Conservation (phyloP, 2,797 vertebrate species). For the Gouania willdenowi region DNA sequence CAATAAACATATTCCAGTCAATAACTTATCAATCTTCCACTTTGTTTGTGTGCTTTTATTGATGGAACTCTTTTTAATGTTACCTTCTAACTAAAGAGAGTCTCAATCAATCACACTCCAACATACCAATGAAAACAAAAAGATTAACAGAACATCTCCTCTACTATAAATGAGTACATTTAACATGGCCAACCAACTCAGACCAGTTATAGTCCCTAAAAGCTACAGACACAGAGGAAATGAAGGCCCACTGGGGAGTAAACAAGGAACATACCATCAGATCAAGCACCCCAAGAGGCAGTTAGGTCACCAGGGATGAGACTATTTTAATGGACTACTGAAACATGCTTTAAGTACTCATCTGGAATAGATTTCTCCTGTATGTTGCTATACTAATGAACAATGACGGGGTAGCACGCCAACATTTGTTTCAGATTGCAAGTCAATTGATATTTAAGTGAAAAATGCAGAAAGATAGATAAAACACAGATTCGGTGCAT, state of each 20-base stretch:
- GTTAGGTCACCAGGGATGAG: conserved; percentile 61
- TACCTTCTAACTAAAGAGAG: too few species aligned
- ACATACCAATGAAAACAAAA: conserved; percentile 21
- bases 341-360: conserved; percentile 51
- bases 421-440: conserved; percentile 21
- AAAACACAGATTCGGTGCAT: neutral
- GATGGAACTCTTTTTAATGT: too few species aligned
- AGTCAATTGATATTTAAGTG: conserved; percentile 1
- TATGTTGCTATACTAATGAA: conserved; percentile 59
- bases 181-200: conserved; percentile 37
- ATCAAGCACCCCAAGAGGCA: conserved; percentile 58
- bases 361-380: conserved; percentile 70
- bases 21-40: too few species aligned
- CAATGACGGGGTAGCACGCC: conserved; percentile 36
- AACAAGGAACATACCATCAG: conserved; percentile 72
- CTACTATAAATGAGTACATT: conserved; percentile 37
- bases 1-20: too few species aligned
- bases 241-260: conserved; percentile 59
- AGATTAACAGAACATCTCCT: conserved; percentile 34
- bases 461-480: neutral
- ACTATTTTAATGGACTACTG: conserved; percentile 61
- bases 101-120: too few species aligned
- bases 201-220: conserved; percentile 24
- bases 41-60: too few species aligned
- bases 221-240: conserved; percentile 68